Evolutionary conservation across 1,140 invertebrate genomes (phyloP), one percentile per base, ranked within the genome.

Genomic region (Planococcus citri): DNA sequence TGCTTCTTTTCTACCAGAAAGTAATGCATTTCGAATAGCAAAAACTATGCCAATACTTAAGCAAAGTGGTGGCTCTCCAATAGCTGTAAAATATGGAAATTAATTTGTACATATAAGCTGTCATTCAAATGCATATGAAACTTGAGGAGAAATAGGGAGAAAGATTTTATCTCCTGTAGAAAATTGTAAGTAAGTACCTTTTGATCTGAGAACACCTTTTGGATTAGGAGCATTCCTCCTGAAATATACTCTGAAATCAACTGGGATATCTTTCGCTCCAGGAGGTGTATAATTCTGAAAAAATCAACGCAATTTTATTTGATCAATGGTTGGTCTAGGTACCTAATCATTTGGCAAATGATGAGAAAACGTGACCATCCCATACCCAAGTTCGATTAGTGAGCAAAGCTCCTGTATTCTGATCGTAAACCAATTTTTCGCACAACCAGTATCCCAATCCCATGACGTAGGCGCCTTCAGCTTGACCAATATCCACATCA

Each of bases 401-500:
- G 0, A 90, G 79, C 8, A 89, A 77, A 71, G 81, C 77, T 14
- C 89, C 91, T 20, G 86, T 86, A 21, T 80, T 74, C 14, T 80
- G 77, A 75, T 89, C 84, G 73, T 86, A 88, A 4, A 87, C 79
- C 33, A 91, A 74, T 71, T 88, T 83, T 77, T 95, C 92, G 3
- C 80, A 83, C 0, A 89, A 85, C 84, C 86, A 92, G 73, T 89
- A 88, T 4, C 92, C 92, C 12, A 92, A 75, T 3, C 90, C 91
- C 92, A 94, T 94, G 0, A 93, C 80, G 76, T 92, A 91, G 0
- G 88, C 88, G 4, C 91, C 93, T 82, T 95, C 92, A 1, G 88
- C 82, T 80, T 96, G 93, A 27, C 92, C 92, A 22, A 95, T 80
- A 76, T 95, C 93, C 25, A 93, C 79, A 68, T 84, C 78, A 0